A percentile compares a stretch with the other conserved stretches of the same genome.
phyloP scores from a whole-genome alignment of 64 coral and sea anemone species.

The Cladopsammia gracilis region DNA sequence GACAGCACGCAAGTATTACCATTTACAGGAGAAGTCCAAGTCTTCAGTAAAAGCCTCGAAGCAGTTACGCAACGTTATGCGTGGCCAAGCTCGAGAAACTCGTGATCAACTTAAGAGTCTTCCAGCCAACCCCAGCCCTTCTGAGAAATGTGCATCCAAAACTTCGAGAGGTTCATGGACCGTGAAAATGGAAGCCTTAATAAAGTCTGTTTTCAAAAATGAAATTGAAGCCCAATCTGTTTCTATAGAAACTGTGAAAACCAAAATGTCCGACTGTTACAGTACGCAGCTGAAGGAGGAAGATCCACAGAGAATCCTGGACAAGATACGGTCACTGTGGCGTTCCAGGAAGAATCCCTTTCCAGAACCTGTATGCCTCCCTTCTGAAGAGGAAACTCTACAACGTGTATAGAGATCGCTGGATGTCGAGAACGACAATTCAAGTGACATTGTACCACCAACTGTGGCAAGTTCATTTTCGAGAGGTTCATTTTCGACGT shows the following conservation, averaged over 20 bases:
- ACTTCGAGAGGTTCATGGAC: not conserved
- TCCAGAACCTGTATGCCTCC: not conserved
- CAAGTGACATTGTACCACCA: conserved; percentile 46
- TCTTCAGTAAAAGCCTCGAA: conserved; percentile 13
- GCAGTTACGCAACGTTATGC: conserved; percentile 18
- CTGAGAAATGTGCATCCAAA: not conserved
- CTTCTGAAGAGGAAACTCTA: conserved; percentile 23
- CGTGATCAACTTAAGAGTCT: too few species aligned
- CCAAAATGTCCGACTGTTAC: not conserved
- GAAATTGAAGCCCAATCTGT: not conserved
- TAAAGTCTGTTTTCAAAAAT: conserved; percentile 1
- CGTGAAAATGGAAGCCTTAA: not conserved
- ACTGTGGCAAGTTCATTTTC: conserved; percentile 23
- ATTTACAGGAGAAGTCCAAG: conserved; percentile 38
- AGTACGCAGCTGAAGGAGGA: not conserved
- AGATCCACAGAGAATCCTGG: conserved; percentile 11
- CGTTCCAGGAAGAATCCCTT: not conserved
- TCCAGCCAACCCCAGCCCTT: too few species aligned
- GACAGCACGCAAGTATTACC: conserved; percentile 41
- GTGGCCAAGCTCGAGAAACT: too few species aligned
- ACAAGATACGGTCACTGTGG: conserved; percentile 35
- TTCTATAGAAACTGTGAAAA: not conserved
- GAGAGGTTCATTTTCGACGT: not conserved
- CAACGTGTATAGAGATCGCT: conserved; percentile 12
- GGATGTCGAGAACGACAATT: conserved; percentile 28